phyloP scores from a whole-genome alignment of 2,797 vertebrate genomes.

The Microchirus variegatus region DNA sequence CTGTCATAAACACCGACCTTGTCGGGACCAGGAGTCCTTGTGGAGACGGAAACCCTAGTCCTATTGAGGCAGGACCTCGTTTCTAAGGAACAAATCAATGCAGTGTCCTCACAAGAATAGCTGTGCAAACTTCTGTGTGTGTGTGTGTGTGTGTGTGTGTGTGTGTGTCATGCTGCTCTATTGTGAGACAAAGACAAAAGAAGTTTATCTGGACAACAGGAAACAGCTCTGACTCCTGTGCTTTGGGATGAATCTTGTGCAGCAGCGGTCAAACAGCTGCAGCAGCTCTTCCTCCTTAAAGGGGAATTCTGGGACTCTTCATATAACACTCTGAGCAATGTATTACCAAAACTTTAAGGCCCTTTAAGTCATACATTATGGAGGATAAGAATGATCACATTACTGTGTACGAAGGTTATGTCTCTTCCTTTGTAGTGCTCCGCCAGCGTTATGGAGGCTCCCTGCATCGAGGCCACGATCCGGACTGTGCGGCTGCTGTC shows the following conservation, averaged over 20 bases:
- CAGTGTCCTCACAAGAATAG: no score
- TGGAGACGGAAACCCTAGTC: no score
- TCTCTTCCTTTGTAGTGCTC: slow-evolving; percentile 96
- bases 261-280: slow-evolving; percentile 30
- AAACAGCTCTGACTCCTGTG: slow-evolving; percentile 65
- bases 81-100: no score
- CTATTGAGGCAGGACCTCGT: no score
- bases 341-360: no score
- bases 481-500: slow-evolving; percentile 93
- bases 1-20: no score
- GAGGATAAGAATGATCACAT: slow-evolving; percentile 36
- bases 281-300: not conserved
- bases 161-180: slow-evolving; percentile 37
- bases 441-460: slow-evolving; percentile 88
- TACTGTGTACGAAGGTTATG: slow-evolving; percentile 94
- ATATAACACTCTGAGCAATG: no score
- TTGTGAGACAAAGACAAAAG: slow-evolving; percentile 74
- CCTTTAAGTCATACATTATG: not conserved
- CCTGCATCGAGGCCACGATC: slow-evolving; percentile 91
- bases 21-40: no score
- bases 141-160: slow-evolving; percentile 26
- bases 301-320: no score
- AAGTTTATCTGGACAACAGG: slow-evolving; percentile 74
- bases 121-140: slow-evolving; percentile 9
- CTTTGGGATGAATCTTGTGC: slow-evolving; percentile 19